Base-by-base conservation (phyloP, 2,797 vertebrate genomes). In the Pipistrellus kuhlii region DNA sequence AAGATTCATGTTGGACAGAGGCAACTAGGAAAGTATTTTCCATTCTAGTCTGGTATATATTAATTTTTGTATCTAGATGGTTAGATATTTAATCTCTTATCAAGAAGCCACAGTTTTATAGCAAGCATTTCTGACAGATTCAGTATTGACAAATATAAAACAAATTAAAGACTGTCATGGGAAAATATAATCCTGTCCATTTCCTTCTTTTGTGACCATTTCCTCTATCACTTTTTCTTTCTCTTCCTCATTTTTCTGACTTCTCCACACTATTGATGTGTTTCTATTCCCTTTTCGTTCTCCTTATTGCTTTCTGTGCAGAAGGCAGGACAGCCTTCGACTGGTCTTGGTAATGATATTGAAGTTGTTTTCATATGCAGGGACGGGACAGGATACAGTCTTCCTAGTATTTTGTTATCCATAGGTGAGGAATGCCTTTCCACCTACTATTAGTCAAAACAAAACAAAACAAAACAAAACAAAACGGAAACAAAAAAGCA, bases 321-420 rank as follows among this genome's bases (percentile, higher is more conserved):
- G 10, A 10, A 71, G 75, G 6, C 38, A 35, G 73, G 91, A 2
- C 90, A 82, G 81, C 88, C 75, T 73, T 11, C 0, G 35, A 78
- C 88, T 87, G 69, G 85, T n/a, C n/a, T 83, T 87, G 85, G 32
- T 78, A 85, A 88, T 81, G 71, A 77, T 41, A 44, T 5, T 57
- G 71, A 85, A 57, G 71, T 66, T 91, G 72, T 88, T 48, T 48
- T 88, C 46, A 1, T 87, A 4, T 94, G 94, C 17, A 83, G 27
- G 46, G 86, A 41, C n/a, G 57, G 41, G 0, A 0, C 32, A 0
- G 59, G 87, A 85, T 84, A 83, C 93, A 88, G 90, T 3, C 66
- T 64, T 41, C 0, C 18, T 8, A 0, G 20, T 66, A 48, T 97
- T 88, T 94, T 85, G 84, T 96, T 41, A 44, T 82, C 38, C 10